Conservation (phyloP, 2,888 invertebrate species). For the Seladonia tumulorum region DNA sequence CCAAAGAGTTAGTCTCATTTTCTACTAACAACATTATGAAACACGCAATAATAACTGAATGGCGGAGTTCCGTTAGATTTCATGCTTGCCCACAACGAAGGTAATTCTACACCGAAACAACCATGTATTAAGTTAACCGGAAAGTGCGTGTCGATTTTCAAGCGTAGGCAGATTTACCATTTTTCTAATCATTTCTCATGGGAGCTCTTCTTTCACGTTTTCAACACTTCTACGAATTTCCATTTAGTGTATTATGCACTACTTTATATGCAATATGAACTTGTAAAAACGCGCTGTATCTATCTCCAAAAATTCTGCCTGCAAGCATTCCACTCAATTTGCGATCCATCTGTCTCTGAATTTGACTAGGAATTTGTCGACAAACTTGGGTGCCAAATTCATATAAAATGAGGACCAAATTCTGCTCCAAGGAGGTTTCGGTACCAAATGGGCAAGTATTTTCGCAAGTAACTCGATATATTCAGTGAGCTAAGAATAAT, state of each 20-base stretch:
- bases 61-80: slow-evolving; percentile 4
- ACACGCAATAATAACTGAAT: slow-evolving; percentile 13
- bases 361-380: too few relatives aligned
- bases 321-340: too few relatives aligned
- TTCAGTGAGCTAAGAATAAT: not conserved
- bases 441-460: too few relatives aligned
- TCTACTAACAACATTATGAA: not conserved
- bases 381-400: too few relatives aligned
- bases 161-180: not conserved
- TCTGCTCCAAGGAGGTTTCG: too few relatives aligned
- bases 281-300: not conserved
- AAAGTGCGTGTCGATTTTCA: not conserved
- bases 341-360: too few relatives aligned
- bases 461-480: too few relatives aligned
- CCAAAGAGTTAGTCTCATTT: slow-evolving; percentile 11
- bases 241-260: not conserved
- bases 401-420: too few relatives aligned
- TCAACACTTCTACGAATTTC: not conserved
- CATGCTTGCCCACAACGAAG: not conserved
- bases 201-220: not conserved
- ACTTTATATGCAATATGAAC: not conserved
- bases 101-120: not conserved
- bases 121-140: not conserved
- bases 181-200: not conserved
- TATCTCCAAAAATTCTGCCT: too few relatives aligned